phyloP scores from a whole-genome alignment of 92 coral and sea anemone genomes.

The Montipora capitata region DNA sequence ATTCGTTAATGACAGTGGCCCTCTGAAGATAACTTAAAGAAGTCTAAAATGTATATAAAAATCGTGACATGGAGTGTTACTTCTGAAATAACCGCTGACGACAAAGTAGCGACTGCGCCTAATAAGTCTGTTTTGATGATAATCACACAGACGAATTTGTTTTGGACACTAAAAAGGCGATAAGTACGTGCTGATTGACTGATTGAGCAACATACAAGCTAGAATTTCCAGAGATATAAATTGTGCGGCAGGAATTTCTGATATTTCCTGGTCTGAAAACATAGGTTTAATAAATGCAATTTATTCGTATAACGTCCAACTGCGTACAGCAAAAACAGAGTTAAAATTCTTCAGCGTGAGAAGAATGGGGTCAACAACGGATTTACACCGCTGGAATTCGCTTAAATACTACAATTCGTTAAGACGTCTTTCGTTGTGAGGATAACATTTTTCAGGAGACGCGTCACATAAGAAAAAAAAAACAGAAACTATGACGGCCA shows the following conservation, averaged over 20 bases:
- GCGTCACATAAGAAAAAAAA: background rate
- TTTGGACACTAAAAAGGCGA: background rate
- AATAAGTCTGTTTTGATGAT: too few species aligned
- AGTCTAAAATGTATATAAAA: too few species aligned
- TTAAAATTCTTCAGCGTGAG: background rate
- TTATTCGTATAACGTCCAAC: background rate
- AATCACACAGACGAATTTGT: background rate
- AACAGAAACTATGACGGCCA: background rate
- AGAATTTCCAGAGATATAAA: background rate
- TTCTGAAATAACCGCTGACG: too few species aligned
- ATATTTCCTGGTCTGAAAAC: slow-evolving; percentile 50
- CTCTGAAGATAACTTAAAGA: too few species aligned
- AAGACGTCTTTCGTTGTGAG: background rate
- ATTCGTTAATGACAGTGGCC: too few species aligned
- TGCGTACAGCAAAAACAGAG: background rate
- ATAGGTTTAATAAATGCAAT: background rate
- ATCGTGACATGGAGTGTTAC: too few species aligned
- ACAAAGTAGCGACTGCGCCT: too few species aligned
- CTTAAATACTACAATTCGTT: background rate
- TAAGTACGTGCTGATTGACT: background rate
- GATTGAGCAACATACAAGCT: background rate
- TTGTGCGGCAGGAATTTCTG: background rate
- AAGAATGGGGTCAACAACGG: background rate
- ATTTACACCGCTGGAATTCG: slow-evolving; percentile 8
- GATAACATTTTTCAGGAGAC: background rate